Conservation (phyloP, 2,888 invertebrate species). For the Paralinhomoeus sp. region DNA sequence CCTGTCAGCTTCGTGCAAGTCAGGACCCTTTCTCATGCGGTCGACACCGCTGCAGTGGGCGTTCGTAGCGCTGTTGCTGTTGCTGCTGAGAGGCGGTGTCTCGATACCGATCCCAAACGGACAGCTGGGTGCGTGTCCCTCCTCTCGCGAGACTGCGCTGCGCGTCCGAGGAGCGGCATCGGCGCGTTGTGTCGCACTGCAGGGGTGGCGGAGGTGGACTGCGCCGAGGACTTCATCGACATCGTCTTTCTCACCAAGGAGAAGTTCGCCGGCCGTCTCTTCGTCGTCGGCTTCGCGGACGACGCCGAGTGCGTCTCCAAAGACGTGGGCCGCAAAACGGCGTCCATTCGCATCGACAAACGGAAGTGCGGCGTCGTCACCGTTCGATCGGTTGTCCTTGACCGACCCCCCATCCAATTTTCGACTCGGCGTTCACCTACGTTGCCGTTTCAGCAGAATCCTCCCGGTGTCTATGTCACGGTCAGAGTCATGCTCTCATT, state of each 20-base stretch:
- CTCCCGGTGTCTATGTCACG: constrained; percentile 19
- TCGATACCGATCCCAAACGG: constrained; percentile 16
- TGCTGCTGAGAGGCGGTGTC: no score
- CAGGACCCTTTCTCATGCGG: no score
- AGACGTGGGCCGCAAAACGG: constrained; percentile 17
- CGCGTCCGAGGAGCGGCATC: neutral
- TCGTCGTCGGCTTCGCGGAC: constrained; percentile 4
- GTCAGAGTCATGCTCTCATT: constrained; percentile 23
- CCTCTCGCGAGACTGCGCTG: no score
- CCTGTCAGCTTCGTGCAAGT: no score
- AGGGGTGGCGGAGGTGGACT: constrained; percentile 23
- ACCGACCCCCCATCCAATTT: no score
- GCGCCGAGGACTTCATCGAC: constrained; percentile 20
- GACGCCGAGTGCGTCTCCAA: constrained; percentile 2
- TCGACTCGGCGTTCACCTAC: no score
- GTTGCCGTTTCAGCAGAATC: constrained; percentile 14
- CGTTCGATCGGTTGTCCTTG: constrained; percentile 12
- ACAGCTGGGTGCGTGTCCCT: constrained; percentile 12
- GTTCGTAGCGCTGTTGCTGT: no score
- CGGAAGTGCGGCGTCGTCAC: constrained; percentile 20
- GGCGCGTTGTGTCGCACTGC: neutral
- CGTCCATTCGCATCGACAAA: constrained; percentile 16
- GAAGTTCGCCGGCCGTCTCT: constrained; percentile 10
- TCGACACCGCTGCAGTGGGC: no score
- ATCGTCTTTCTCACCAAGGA: constrained; percentile 20